A percentile compares a stretch with the other conserved stretches of the same genome.
Evolutionary conservation across 2,888 invertebrate genomes (phyloP).

Genomic region (Dryococelus australis): DNA sequence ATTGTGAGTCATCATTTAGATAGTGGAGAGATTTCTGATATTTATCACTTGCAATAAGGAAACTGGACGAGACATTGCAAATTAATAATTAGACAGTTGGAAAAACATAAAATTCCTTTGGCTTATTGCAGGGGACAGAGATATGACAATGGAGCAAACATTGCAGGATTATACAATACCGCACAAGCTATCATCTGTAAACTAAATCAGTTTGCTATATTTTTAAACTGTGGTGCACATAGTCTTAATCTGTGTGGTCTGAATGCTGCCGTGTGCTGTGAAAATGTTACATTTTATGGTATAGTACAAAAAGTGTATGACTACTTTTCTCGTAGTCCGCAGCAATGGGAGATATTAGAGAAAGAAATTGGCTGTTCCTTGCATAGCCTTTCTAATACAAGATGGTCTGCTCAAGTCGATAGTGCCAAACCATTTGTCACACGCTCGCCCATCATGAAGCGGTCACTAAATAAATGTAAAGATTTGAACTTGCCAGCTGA

Average conservation of each 20-base stretch:
- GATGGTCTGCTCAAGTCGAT: background rate
- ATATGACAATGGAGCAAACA: constrained; percentile 21
- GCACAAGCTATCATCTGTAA: constrained; percentile 4
- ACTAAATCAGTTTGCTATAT: constrained; percentile 7
- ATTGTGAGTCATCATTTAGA: background rate
- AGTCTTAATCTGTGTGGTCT: constrained; percentile 10
- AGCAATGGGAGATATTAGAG: constrained; percentile 4
- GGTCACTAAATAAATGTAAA: background rate
- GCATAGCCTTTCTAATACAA: constrained; percentile 3
- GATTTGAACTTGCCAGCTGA: background rate
- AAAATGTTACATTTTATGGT: constrained; percentile 22
- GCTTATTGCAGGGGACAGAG: constrained; percentile 3
- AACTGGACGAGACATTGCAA: constrained; percentile 13
- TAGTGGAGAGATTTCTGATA: background rate
- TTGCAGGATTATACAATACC: background rate
- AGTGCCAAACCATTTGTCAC: background rate
- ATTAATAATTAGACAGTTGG: background rate
- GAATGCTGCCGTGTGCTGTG: constrained; percentile 25
- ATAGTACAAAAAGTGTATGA: constrained; percentile 22
- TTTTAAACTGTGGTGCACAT: constrained; percentile 30
- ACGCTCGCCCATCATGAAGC: background rate
- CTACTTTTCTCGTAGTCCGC: constrained; percentile 4
- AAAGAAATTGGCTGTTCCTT: background rate
- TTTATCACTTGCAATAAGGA: background rate
- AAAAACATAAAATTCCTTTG: constrained; percentile 25